Conservation (phyloP, 2,113 vertebrate genomes). For the Cyanistes caeruleus region DNA sequence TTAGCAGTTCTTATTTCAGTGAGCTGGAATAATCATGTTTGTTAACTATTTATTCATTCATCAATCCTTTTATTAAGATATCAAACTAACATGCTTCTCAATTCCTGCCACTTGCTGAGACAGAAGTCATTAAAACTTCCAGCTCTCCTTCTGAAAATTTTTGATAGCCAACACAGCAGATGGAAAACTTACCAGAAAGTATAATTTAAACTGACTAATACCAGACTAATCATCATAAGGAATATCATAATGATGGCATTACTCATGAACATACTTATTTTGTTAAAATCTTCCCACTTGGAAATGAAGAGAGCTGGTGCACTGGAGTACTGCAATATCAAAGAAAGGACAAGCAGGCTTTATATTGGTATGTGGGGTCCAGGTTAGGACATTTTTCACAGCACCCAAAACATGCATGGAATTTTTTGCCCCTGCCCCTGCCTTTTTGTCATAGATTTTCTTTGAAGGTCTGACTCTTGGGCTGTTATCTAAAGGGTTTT, state of each 20-base stretch:
- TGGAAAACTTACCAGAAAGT: slow-evolving; percentile 1
- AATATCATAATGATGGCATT: neutral
- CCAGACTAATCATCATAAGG: neutral
- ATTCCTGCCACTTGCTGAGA: neutral
- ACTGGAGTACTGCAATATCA: neutral
- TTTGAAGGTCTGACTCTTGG: neutral
- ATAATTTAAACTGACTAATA: slow-evolving; percentile 23
- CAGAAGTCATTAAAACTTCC: neutral
- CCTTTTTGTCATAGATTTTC: neutral
- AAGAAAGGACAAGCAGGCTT: neutral
- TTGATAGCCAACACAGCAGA: neutral
- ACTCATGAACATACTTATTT: slow-evolving; percentile 5
- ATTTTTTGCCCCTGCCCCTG: neutral
- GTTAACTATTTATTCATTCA: neutral
- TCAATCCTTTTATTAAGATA: neutral
- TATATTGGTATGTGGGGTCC: neutral
- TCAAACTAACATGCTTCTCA: neutral
- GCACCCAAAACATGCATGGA: neutral
- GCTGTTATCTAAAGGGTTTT: neutral
- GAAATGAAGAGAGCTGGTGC: neutral
- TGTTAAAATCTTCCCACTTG: neutral
- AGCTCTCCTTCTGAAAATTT: neutral
- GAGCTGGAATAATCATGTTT: neutral
- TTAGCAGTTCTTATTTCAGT: neutral
- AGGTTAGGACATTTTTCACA: neutral